These are phyloP conservation scores for Lithobius niger DNA, from an alignment of 1,140 invertebrate species.

Conservation along the genomic window DNA sequence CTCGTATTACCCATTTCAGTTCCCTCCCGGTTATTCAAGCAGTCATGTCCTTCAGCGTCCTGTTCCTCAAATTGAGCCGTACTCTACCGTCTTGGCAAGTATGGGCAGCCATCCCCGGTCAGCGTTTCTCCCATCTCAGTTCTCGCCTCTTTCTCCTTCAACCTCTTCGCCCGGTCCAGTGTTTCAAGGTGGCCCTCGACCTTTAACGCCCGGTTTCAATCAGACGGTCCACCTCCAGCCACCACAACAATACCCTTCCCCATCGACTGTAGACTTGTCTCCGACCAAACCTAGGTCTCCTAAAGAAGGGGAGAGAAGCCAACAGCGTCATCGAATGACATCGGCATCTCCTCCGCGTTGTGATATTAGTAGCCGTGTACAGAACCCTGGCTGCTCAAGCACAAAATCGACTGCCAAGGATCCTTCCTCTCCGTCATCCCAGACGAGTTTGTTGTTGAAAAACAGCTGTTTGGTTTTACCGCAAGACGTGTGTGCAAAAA, in stretches of 20 bases:
- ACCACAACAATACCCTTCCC: background rate
- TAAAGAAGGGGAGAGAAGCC: background rate
- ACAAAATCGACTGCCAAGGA: background rate
- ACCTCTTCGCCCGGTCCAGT: background rate
- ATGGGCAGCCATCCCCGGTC: constrained; percentile 2
- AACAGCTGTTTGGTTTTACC: no score
- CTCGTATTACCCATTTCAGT: constrained; percentile 9
- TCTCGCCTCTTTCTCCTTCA: background rate
- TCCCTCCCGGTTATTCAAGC: background rate
- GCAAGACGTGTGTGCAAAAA: background rate
- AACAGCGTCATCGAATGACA: no score
- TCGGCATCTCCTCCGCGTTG: background rate
- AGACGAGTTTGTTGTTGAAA: background rate
- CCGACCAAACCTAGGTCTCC: background rate
- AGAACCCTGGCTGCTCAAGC: background rate
- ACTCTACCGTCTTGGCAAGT: background rate
- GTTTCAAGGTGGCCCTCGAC: background rate
- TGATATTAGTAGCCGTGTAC: background rate
- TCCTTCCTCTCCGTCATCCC: background rate
- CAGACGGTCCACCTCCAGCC: background rate
- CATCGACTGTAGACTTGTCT: background rate
- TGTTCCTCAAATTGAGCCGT: background rate
- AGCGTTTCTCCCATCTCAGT: constrained; percentile 1
- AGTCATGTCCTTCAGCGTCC: background rate
- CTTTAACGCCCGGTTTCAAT: background rate